These are phyloP conservation scores for Holothuria leucospilota DNA, from an alignment of 53 echinoderm and acorn worm species.

Conservation along the genomic window DNA sequence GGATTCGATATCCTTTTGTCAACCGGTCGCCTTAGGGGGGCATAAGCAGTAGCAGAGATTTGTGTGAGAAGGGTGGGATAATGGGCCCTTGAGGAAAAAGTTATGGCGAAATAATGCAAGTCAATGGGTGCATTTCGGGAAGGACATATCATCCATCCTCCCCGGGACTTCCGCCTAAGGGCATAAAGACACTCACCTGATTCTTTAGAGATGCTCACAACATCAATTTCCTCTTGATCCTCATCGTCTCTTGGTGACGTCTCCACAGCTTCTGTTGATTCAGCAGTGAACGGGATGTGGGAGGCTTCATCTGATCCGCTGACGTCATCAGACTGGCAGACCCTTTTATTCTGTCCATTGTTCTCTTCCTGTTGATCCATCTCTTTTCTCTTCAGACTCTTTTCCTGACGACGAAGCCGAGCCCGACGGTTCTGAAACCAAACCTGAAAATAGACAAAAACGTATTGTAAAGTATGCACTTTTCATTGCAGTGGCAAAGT, in stretches of 20 bases:
- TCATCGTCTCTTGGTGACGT: neutral
- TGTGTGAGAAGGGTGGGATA: too few species aligned
- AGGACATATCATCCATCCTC: too few species aligned
- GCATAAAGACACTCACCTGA: neutral
- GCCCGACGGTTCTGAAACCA: constrained; percentile 98
- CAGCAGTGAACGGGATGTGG: neutral
- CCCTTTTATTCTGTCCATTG: neutral
- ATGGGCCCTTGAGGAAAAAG: too few species aligned
- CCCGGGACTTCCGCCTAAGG: too few species aligned
- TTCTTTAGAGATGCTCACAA: constrained; percentile 9
- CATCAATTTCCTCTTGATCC: constrained; percentile 25
- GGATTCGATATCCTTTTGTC: too few species aligned
- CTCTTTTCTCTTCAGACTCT: constrained; percentile 2
- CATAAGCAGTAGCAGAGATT: too few species aligned
- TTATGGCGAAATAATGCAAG: too few species aligned
- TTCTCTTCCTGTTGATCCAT: neutral
- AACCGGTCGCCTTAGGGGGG: too few species aligned
- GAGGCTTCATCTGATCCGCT: constrained; percentile 21
- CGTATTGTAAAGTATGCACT: too few species aligned
- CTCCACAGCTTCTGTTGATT: neutral
- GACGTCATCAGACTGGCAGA: constrained; percentile 32
- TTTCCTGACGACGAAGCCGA: constrained; percentile 68
- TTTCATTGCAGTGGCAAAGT: neutral
- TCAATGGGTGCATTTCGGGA: too few species aligned
- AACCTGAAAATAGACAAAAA: constrained; percentile 59